phyloP scores from a whole-genome alignment of 92 coral and sea anemone species.

The Actinernus sp. region DNA sequence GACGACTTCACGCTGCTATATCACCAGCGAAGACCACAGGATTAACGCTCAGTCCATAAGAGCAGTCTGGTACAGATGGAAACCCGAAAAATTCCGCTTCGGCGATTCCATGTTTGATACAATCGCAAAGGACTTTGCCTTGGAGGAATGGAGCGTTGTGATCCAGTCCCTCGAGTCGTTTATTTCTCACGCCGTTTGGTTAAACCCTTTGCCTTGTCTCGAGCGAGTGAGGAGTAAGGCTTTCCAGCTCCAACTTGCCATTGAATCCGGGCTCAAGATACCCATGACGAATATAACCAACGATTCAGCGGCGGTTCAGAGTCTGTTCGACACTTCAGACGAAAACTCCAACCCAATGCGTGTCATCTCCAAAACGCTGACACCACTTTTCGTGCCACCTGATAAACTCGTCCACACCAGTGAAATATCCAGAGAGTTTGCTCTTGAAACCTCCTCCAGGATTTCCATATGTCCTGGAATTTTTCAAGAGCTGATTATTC shows the following conservation, averaged over 20 bases:
- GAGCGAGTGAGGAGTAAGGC: conserved; percentile 44
- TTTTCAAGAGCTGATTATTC: conserved; percentile 55
- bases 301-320: conserved; percentile 40
- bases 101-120: conserved; percentile 35
- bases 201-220: conserved; percentile 32
- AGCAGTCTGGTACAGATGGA: conserved; percentile 64
- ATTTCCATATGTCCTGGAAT: conserved; percentile 48
- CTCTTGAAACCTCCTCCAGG: conserved; percentile 3
- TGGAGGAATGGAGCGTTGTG: conserved; percentile 53
- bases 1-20: conserved; percentile 2
- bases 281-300: conserved; percentile 57
- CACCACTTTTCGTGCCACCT: conserved; percentile 49
- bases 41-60: conserved; percentile 28
- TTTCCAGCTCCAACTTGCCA: conserved; percentile 41
- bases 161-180: conserved; percentile 37
- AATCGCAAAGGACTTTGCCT: conserved; percentile 59
- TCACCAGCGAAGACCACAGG: conserved; percentile 39
- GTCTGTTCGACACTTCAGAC: too few species aligned
- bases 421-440: conserved; percentile 33
- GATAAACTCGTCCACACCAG: conserved; percentile 33
- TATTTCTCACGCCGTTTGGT: conserved; percentile 45
- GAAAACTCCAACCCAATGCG: conserved; percentile 23
- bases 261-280: conserved; percentile 53
- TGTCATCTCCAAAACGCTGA: conserved; percentile 47
- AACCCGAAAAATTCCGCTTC: conserved; percentile 23